phyloP scores from a whole-genome alignment of 2,797 vertebrate genomes.

The Pterois miles region DNA sequence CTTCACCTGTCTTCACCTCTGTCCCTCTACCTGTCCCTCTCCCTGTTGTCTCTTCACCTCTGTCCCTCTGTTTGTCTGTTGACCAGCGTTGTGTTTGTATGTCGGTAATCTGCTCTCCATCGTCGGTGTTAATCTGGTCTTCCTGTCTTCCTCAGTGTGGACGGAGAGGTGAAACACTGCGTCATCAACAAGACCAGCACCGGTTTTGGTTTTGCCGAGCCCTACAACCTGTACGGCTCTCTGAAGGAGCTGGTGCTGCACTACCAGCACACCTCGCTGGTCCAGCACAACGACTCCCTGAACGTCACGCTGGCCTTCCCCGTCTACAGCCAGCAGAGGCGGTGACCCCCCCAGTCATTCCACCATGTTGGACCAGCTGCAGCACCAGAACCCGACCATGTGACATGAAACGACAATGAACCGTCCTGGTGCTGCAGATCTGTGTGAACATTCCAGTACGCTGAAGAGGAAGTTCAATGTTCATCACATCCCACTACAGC shows the following conservation, averaged over 20 bases:
- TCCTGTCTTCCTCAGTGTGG: slow-evolving; percentile 80
- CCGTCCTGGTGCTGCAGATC: neutral
- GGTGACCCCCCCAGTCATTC: slow-evolving; percentile 49
- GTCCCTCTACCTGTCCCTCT: no score
- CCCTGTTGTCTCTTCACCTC: no score
- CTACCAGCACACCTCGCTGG: slow-evolving; percentile 93
- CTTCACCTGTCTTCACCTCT: no score
- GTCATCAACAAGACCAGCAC: slow-evolving; percentile 92
- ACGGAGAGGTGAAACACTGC: slow-evolving; percentile 92
- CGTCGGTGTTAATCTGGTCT: neutral
- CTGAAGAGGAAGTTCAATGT: no score
- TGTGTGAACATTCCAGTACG: no score
- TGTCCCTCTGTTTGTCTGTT: no score
- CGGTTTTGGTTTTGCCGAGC: slow-evolving; percentile 90
- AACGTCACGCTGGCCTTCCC: slow-evolving; percentile 92
- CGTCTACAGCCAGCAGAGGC: slow-evolving; percentile 85
- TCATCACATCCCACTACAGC: no score
- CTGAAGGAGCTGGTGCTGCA: slow-evolving; percentile 94
- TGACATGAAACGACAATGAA: neutral
- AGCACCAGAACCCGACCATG: neutral
- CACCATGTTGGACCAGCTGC: neutral
- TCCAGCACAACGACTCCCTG: slow-evolving; percentile 94
- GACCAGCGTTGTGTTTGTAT: no score
- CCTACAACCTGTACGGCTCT: slow-evolving; percentile 92
- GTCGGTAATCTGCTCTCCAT: no score